Evolutionary conservation across 2,797 vertebrate genomes (phyloP), one percentile per base, ranked within the genome.

Genomic region (Eospalax fontanierii): DNA sequence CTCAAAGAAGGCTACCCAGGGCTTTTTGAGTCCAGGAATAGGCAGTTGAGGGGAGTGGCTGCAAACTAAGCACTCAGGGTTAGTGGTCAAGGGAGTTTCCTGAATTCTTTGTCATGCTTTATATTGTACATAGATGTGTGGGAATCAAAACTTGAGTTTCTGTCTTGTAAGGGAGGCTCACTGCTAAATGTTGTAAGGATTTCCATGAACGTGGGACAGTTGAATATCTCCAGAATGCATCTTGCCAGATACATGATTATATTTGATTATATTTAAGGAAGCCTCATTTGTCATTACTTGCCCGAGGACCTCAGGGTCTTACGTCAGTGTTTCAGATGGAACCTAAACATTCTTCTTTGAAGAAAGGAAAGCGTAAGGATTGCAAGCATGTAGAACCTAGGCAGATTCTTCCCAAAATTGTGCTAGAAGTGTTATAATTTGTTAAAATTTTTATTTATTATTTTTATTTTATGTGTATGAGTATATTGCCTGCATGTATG

Each of bases 231-330:
- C 73, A 28, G 9, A 57, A 73, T 10, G 35, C 59, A 19, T 65
- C 38, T 66, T 61, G 54, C 35, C 12, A 46, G 46, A 81, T 38
- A 43, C 30, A 76, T 30, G n/a, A n/a, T n/a, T n/a, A n/a, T n/a
- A n/a, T n/a, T n/a, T n/a, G 15, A 18, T 4, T 86, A 22, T 38
- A 24, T 19, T 85, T 97, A 71, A n/a, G 78, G 76, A 82, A 92
- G 79, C n/a, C 21, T 57, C 38, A 40, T 24, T 73, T 24, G 63
- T 63, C 79, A 81, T 46, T 21, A 22, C 7, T 16, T 78, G 91
- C 66, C 10, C 35, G 74, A 63, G 66, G 89, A 46, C 33, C 18
- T 89, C 28, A 28, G 11, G 19, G 14, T n/a, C 82, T 28, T 74
- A 71, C 46, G 73, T 46, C 33, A 73, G 14, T 12, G 6, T 61